Base-by-base conservation (phyloP, 2,113 vertebrate species). In the Planiliza haematocheilus region DNA sequence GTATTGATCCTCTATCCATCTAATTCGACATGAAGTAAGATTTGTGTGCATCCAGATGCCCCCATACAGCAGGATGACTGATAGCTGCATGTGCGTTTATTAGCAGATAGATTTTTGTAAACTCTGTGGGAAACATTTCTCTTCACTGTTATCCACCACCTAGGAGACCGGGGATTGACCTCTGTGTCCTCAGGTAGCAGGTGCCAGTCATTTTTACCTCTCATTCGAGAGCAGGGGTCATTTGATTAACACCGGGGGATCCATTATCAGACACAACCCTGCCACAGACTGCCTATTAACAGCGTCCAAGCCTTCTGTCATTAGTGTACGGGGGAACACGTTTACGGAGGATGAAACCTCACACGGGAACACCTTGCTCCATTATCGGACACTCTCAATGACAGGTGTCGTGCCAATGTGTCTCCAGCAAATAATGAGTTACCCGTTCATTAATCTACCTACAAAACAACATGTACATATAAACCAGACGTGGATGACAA, bases 381-480 rank as follows among this genome's bases (percentile, higher is more conserved):
- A 60, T 77, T 81, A 83, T 71, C 61, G 55, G 59, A 73, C 74
- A 69, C 10, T 37, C 55, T 71, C 21, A 69, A 74, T 84, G 75
- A 82, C 79, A 82, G 68, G 71, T 67, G 61, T 45, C 48, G 38
- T 18, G 42, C 14, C 39, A 18, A 34, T 2, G 21, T 45, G 12
- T 17, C 4, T 24, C 30, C 9, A 17, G 16, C 16, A 18, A 4
- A 58, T 10, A 8, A 46, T 3, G 9, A 21, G 8, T 20, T 37
- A 16, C 0, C 2, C 18, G 14, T 39, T 56, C 2, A 14, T 42
- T 8, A 30, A 10, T n/a, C 2, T 41, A 45, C 3, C 34, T 18
- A 11, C 46, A 41, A 16, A 8, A 20, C 3, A 8, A 20, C 7
- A 4, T 4, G 9, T 5, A 9, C 17, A 36, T 16, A 56, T 24